Evolutionary conservation across 2,888 invertebrate species (phyloP).

Genomic region (Xiphydria camelus): DNA sequence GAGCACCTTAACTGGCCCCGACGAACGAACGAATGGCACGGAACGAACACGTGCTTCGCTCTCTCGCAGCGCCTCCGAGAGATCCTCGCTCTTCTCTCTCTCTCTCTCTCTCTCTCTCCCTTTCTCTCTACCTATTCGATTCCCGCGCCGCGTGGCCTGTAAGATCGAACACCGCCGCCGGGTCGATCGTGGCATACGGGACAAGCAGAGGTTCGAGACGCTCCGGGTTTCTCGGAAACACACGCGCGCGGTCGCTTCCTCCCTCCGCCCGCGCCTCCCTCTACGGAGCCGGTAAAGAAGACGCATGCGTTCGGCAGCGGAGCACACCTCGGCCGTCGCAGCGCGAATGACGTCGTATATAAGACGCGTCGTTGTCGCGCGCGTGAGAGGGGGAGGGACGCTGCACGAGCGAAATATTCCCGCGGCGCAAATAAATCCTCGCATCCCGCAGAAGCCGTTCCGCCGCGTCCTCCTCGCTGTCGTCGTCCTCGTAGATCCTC

Average conservation of each 20-base stretch:
- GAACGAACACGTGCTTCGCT: neutral
- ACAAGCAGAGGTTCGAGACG: too few relatives aligned
- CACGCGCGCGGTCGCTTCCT: neutral
- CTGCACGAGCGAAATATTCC: too few relatives aligned
- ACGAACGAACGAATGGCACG: neutral
- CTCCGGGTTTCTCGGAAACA: neutral
- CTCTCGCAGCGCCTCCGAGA: conserved; percentile 17
- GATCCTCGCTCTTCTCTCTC: too few relatives aligned
- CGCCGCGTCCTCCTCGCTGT: too few relatives aligned
- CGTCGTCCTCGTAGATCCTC: too few relatives aligned
- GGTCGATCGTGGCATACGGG: conserved; percentile 51
- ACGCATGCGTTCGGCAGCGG: too few relatives aligned
- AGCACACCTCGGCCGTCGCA: too few relatives aligned
- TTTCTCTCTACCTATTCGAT: conserved; percentile 20
- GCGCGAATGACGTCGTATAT: too few relatives aligned
- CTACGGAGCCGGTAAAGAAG: too few relatives aligned
- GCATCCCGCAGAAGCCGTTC: too few relatives aligned
- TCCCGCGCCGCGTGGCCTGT: conserved; percentile 15
- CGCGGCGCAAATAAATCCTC: too few relatives aligned
- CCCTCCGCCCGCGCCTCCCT: too few relatives aligned
- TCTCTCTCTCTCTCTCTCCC: conserved; percentile 12
- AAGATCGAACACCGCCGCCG: conserved; percentile 24
- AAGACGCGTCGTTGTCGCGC: conserved; percentile 39
- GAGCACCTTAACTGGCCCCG: conserved; percentile 49
- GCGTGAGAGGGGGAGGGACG: conserved; percentile 37